These are phyloP conservation scores for Andrena minutula DNA, from an alignment of 2,888 invertebrate genomes.

Conservation along the genomic window DNA sequence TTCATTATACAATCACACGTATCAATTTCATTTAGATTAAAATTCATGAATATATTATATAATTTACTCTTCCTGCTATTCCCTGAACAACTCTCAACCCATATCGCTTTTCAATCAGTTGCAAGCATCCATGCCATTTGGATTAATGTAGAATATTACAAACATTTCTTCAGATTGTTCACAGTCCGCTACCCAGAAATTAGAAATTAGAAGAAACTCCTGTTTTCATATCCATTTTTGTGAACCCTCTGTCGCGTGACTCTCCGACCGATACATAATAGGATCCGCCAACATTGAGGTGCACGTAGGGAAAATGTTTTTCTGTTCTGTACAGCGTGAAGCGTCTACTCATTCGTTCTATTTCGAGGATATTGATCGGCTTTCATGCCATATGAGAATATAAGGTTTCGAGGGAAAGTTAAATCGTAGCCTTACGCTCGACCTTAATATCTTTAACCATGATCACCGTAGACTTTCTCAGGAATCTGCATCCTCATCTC, in stretches of 20 bases:
- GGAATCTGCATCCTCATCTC: slow-evolving; percentile 43
- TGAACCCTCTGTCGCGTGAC: background rate
- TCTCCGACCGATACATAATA: slow-evolving; percentile 23
- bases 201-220: no score
- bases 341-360: slow-evolving; percentile 58
- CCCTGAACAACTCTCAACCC: no score
- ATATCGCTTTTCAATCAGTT: no score
- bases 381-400: slow-evolving; percentile 55
- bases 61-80: no score
- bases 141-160: no score
- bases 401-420: slow-evolving; percentile 66
- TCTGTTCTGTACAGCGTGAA: slow-evolving; percentile 33
- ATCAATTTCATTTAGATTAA: no score
- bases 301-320: slow-evolving; percentile 42
- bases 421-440: slow-evolving; percentile 43
- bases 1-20: no score
- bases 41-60: no score
- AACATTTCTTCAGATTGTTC: no score
- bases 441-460: slow-evolving; percentile 56
- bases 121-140: no score
- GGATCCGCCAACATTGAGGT: slow-evolving; percentile 28
- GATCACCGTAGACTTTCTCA: slow-evolving; percentile 49
- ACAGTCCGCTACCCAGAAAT: no score
- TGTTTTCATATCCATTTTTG: no score
- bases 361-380: slow-evolving; percentile 58